Conservation (phyloP, 2,888 invertebrate species). For the Lithophane socia region DNA sequence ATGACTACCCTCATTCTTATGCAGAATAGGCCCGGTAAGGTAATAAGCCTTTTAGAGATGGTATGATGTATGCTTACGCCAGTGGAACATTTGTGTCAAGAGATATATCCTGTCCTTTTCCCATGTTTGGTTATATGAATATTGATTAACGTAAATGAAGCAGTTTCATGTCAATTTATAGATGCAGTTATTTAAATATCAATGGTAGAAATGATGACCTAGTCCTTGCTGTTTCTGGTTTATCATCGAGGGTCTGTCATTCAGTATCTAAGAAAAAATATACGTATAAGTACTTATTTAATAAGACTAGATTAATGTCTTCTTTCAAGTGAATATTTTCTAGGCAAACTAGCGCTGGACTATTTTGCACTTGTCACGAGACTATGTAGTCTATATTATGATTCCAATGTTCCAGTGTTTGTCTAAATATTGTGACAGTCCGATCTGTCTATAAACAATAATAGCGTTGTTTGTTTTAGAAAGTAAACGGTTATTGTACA, state of each 20-base stretch:
- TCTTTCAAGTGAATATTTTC: not conserved
- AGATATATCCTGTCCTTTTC: conserved; percentile 6
- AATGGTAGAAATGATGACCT: not conserved
- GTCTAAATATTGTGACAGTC: conserved; percentile 27
- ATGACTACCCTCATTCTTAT: conserved; percentile 43
- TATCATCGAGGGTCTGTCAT: not conserved
- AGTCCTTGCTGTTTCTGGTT: not conserved
- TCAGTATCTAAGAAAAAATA: not conserved
- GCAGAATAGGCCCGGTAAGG: conserved; percentile 49
- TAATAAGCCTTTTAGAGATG: conserved; percentile 52
- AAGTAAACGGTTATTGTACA: conserved; percentile 42
- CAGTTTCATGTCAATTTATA: conserved; percentile 10
- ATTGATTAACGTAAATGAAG: conserved; percentile 33
- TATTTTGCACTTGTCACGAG: not conserved
- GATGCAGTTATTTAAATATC: not conserved
- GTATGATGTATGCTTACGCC: conserved; percentile 28
- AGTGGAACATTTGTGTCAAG: conserved; percentile 26
- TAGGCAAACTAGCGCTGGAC: not conserved
- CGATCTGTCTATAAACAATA: conserved; percentile 27
- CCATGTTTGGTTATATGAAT: conserved; percentile 34
- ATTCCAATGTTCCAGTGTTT: not conserved
- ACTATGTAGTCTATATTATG: not conserved
- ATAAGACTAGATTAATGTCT: not conserved
- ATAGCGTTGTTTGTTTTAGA: conserved; percentile 39
- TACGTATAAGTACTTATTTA: too few species aligned